Evolutionary conservation across 2,888 invertebrate genomes (phyloP).

Genomic region (Capitulum mitella): DNA sequence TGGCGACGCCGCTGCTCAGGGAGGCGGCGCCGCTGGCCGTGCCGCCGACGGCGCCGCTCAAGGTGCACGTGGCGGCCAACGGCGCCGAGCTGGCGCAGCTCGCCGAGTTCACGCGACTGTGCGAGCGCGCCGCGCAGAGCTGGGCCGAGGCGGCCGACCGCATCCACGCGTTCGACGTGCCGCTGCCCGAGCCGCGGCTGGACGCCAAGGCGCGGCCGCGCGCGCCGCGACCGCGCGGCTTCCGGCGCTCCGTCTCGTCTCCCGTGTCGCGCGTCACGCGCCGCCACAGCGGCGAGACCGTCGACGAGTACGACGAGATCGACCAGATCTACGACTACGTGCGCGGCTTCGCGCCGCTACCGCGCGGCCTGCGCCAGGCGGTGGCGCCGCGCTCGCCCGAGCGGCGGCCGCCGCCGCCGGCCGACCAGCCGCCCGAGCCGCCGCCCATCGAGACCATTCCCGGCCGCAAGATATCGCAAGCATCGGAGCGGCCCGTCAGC

Average conservation of each 20-base stretch:
- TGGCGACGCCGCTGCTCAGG: constrained; percentile 39
- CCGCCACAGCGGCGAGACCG: constrained; percentile 26
- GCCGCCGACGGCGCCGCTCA: constrained; percentile 67
- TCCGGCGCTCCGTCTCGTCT: not conserved
- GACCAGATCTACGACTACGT: constrained; percentile 96
- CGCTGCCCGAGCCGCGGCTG: constrained; percentile 33
- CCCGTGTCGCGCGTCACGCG: constrained; percentile 26
- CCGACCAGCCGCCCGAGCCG: constrained; percentile 52
- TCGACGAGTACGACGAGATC: constrained; percentile 86
- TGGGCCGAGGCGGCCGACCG: constrained; percentile 36
- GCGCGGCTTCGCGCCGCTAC: constrained; percentile 80
- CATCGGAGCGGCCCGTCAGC: not conserved
- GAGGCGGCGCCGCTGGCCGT: constrained; percentile 65
- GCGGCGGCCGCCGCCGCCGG: not conserved
- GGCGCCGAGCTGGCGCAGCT: constrained; percentile 34
- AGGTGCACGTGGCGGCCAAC: constrained; percentile 72
- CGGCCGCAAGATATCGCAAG: not conserved
- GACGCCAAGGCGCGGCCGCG: constrained; percentile 27
- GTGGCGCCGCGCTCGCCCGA: not conserved
- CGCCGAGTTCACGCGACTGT: constrained; percentile 27
- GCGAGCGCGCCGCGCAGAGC: constrained; percentile 34
- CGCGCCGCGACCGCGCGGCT: constrained; percentile 24
- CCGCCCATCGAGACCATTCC: constrained; percentile 89
- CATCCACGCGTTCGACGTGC: constrained; percentile 37
- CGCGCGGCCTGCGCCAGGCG: constrained; percentile 59